A percentile compares a stretch with the other conserved stretches of the same genome.
phyloP scores from a whole-genome alignment of 1,140 invertebrate genomes.

The Aphaenogaster floridana region DNA sequence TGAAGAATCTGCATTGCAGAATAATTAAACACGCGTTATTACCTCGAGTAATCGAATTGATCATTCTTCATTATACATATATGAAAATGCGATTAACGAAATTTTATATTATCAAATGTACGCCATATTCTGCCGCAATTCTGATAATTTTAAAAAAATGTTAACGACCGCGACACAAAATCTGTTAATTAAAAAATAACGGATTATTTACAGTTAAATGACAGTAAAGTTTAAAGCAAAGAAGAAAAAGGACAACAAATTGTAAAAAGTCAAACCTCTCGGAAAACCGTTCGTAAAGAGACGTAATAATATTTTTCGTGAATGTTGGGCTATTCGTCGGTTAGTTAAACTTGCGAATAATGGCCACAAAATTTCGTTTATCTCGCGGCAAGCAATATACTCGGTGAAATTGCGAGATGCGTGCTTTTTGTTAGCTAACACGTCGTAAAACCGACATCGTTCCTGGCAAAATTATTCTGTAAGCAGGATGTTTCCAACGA shows the following conservation, averaged over 20 bases:
- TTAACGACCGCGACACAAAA: background rate
- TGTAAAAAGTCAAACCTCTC: background rate
- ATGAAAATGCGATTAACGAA: background rate
- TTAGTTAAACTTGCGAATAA: slow-evolving; percentile 17
- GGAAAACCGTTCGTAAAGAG: background rate
- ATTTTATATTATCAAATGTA: background rate
- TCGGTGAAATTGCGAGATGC: background rate
- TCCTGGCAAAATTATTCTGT: slow-evolving; percentile 14
- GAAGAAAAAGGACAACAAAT: background rate
- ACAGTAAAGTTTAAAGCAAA: background rate
- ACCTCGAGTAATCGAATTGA: background rate
- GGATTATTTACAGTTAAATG: background rate
- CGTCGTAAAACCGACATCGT: slow-evolving; percentile 60
- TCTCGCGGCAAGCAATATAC: background rate
- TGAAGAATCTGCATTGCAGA: background rate
- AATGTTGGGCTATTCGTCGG: background rate
- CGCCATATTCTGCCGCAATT: background rate
- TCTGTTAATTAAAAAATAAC: background rate
- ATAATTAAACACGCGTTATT: background rate
- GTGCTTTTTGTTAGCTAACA: slow-evolving; percentile 54
- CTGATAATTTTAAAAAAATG: background rate
- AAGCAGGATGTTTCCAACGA: slow-evolving; percentile 35
- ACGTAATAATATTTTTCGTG: background rate
- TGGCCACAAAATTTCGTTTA: slow-evolving; percentile 35
- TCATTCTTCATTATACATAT: background rate